A percentile compares a stretch with the other conserved stretches of the same genome.
Conservation (phyloP, 2,888 invertebrate species). For the Coelinius sp. region DNA sequence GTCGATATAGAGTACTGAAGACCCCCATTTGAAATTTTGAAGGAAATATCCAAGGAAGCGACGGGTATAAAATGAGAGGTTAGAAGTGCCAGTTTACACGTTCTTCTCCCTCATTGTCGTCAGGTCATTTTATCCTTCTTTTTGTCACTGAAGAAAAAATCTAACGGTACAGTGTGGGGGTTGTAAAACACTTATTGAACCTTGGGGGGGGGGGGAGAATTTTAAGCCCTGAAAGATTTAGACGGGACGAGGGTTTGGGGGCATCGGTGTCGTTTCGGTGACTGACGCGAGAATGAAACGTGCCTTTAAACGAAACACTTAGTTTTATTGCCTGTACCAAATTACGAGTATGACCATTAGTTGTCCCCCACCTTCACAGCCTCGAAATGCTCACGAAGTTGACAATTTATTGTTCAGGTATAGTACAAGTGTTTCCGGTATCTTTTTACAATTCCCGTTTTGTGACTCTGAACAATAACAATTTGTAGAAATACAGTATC, state of each 20-base stretch:
- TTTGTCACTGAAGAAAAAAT: slow-evolving; percentile 39
- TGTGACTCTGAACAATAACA: too few relatives aligned
- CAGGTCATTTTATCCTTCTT: slow-evolving; percentile 43
- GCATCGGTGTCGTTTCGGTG: slow-evolving; percentile 28
- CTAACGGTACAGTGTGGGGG: slow-evolving; percentile 59
- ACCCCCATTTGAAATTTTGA: too few relatives aligned
- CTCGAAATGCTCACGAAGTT: slow-evolving; percentile 50
- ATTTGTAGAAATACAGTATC: too few relatives aligned
- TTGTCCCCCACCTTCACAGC: slow-evolving; percentile 37
- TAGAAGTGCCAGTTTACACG: slow-evolving; percentile 57
- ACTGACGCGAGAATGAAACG: slow-evolving; percentile 55
- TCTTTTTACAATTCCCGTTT: too few relatives aligned
- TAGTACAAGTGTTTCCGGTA: slow-evolving; percentile 29
- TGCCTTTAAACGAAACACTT: slow-evolving; percentile 59
- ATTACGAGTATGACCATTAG: slow-evolving; percentile 53
- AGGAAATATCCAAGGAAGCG: slow-evolving; percentile 10
- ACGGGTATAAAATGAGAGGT: slow-evolving; percentile 35
- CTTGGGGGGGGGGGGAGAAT: not conserved
- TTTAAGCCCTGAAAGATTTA: slow-evolving; percentile 44
- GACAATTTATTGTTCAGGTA: slow-evolving; percentile 46
- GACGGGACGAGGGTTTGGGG: slow-evolving; percentile 32
- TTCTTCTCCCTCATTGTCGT: slow-evolving; percentile 60
- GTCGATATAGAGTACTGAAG: not conserved
- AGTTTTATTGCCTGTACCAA: slow-evolving; percentile 64
- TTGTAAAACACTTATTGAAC: slow-evolving; percentile 51